These are phyloP conservation scores for Cephus spinipes DNA, from an alignment of 2,888 invertebrate species.

Conservation along the genomic window DNA sequence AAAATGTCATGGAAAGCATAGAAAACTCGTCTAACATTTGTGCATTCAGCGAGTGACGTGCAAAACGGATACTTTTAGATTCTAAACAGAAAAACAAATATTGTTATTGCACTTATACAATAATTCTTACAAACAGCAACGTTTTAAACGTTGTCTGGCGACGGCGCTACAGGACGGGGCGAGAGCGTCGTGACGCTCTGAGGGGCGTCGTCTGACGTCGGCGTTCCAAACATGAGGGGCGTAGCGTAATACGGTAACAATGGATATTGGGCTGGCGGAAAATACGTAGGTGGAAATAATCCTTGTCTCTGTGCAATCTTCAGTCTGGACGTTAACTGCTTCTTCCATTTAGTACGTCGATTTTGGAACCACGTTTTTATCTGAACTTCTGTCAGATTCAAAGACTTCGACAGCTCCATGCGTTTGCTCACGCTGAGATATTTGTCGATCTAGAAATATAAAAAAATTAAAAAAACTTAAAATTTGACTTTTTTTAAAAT, in stretches of 20 bases:
- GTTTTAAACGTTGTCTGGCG: constrained; percentile 33
- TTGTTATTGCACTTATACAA: not conserved
- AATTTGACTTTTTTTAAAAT: not conserved
- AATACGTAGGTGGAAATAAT: constrained; percentile 78
- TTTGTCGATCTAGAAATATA: constrained; percentile 79
- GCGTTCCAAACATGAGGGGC: constrained; percentile 73
- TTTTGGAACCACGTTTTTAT: constrained; percentile 99
- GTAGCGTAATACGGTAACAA: constrained; percentile 74
- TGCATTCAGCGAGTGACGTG: not conserved
- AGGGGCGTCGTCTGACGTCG: constrained; percentile 66
- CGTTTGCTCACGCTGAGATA: constrained; percentile 96
- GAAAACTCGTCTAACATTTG: not conserved
- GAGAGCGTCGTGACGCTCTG: constrained; percentile 39
- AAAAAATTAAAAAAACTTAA: not conserved
- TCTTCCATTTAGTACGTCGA: constrained; percentile 96
- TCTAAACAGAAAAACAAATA: not conserved
- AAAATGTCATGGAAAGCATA: not conserved
- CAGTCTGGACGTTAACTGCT: constrained; percentile 89
- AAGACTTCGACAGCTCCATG: constrained; percentile 90
- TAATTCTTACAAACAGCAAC: not conserved
- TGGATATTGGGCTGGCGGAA: constrained; percentile 75
- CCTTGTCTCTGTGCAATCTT: constrained; percentile 92
- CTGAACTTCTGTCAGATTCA: constrained; percentile 93
- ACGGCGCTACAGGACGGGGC: constrained; percentile 38
- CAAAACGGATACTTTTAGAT: not conserved